A percentile compares a stretch with the other conserved stretches of the same genome.
phyloP scores from a whole-genome alignment of 2,888 invertebrate genomes.

The Spisula solida region DNA sequence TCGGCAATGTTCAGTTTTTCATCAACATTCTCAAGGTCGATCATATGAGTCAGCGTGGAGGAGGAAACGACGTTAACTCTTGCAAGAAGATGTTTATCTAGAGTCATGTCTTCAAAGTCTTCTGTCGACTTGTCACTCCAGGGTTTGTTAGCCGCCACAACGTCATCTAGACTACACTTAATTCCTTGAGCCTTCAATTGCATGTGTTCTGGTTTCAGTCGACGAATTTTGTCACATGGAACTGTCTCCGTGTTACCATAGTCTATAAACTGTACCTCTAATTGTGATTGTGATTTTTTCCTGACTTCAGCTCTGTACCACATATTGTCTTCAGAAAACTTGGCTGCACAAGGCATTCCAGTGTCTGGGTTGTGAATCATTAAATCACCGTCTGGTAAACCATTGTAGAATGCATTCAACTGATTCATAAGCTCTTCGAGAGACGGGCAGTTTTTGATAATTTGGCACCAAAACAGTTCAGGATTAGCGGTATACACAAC shows the following conservation, averaged over 20 bases:
- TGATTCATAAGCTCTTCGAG: constrained; percentile 77
- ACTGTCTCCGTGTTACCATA: constrained; percentile 84
- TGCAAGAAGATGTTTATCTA: constrained; percentile 72
- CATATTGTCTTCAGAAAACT: constrained; percentile 77
- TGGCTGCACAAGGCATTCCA: constrained; percentile 80
- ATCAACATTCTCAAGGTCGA: constrained; percentile 72
- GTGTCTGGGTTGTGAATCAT: constrained; percentile 56
- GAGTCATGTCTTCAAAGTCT: constrained; percentile 72
- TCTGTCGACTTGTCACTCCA: constrained; percentile 72
- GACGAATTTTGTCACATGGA: constrained; percentile 66
- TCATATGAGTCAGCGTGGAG: constrained; percentile 56
- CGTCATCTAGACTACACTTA: constrained; percentile 76
- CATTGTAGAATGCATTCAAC: constrained; percentile 74
- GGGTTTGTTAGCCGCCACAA: constrained; percentile 35
- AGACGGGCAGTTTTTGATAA: constrained; percentile 61
- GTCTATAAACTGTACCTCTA: constrained; percentile 82
- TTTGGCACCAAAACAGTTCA: constrained; percentile 81
- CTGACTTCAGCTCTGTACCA: constrained; percentile 79
- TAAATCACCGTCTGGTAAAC: constrained; percentile 64
- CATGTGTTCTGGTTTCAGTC: constrained; percentile 76
- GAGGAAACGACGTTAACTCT: constrained; percentile 60
- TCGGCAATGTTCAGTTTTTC: constrained; percentile 66
- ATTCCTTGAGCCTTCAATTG: constrained; percentile 77
- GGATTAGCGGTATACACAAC: constrained; percentile 76
- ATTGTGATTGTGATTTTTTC: constrained; percentile 45